These are phyloP conservation scores for Hydractinia echinata DNA, from an alignment of 30 jellyfish, hydroid and myxozoan species.

Conservation along the genomic window DNA sequence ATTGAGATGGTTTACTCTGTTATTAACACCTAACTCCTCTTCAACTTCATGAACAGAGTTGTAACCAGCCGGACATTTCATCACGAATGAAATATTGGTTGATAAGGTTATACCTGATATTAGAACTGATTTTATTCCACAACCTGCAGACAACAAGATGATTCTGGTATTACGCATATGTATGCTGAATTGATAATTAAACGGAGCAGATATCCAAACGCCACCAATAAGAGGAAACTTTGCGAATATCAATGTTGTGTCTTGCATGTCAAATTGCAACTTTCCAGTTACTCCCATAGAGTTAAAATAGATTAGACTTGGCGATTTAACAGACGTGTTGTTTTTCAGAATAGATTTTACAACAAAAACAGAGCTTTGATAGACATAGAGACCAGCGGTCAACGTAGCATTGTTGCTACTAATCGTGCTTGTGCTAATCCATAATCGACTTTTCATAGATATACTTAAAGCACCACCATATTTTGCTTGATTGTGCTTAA, in stretches of 20 bases:
- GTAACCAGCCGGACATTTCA: not conserved
- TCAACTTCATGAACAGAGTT: not conserved
- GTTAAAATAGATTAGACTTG: conserved; percentile 6
- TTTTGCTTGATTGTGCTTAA: not conserved
- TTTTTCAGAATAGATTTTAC: not conserved
- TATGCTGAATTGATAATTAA: not conserved
- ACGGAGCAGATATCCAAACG: not conserved
- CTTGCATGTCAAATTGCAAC: not conserved
- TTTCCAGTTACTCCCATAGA: not conserved
- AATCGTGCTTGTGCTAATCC: not conserved
- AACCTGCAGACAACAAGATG: not conserved
- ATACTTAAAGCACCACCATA: not conserved
- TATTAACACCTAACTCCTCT: not conserved
- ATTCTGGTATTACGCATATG: not conserved
- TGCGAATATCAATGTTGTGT: not conserved
- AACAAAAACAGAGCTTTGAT: not conserved
- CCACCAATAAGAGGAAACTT: conserved; percentile 2
- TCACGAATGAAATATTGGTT: not conserved
- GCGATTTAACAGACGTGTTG: not conserved
- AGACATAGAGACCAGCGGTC: not conserved
- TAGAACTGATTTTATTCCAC: not conserved
- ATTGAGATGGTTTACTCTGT: not conserved
- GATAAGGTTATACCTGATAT: not conserved
- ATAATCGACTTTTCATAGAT: not conserved
- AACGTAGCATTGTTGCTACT: not conserved